phyloP scores from a whole-genome alignment of 2,888 invertebrate genomes.

The Sarcophaga variegata region DNA sequence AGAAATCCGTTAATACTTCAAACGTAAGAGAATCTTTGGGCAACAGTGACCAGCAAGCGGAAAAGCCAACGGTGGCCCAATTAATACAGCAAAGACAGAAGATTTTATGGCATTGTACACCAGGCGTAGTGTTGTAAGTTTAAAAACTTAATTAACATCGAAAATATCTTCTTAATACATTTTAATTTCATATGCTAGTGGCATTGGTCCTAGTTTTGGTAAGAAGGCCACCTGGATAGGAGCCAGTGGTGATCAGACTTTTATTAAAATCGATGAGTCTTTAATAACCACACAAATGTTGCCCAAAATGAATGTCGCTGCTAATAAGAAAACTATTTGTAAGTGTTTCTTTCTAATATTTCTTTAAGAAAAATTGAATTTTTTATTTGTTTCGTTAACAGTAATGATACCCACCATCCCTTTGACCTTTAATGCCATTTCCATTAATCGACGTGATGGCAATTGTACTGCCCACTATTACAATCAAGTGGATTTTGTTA shows the following conservation, averaged over 20 bases:
- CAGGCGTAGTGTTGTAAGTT: slow-evolving; percentile 81
- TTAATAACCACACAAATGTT: slow-evolving; percentile 95
- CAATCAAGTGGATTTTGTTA: slow-evolving; percentile 92
- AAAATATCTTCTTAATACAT: slow-evolving; percentile 13
- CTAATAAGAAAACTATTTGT: slow-evolving; percentile 93
- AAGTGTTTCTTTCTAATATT: slow-evolving; percentile 74
- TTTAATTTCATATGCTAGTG: slow-evolving; percentile 76
- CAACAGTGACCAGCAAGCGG: slow-evolving; percentile 63
- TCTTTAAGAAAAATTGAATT: background rate
- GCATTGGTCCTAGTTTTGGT: slow-evolving; percentile 91
- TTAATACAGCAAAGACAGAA: slow-evolving; percentile 80
- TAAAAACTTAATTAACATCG: background rate
- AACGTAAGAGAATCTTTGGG: slow-evolving; percentile 41
- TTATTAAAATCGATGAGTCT: slow-evolving; percentile 94
- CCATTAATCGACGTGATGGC: slow-evolving; percentile 94
- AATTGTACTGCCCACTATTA: slow-evolving; percentile 92
- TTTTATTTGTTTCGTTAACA: slow-evolving; percentile 77
- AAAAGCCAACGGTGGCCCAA: slow-evolving; percentile 75
- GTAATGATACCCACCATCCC: slow-evolving; percentile 92
- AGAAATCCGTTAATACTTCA: slow-evolving; percentile 5
- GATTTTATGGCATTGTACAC: slow-evolving; percentile 81
- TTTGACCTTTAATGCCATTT: slow-evolving; percentile 91
- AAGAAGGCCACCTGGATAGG: slow-evolving; percentile 96
- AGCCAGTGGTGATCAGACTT: slow-evolving; percentile 98
- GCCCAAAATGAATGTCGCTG: slow-evolving; percentile 93